Base-by-base conservation (phyloP, 2,888 invertebrate species). In the Phortica okadai region DNA sequence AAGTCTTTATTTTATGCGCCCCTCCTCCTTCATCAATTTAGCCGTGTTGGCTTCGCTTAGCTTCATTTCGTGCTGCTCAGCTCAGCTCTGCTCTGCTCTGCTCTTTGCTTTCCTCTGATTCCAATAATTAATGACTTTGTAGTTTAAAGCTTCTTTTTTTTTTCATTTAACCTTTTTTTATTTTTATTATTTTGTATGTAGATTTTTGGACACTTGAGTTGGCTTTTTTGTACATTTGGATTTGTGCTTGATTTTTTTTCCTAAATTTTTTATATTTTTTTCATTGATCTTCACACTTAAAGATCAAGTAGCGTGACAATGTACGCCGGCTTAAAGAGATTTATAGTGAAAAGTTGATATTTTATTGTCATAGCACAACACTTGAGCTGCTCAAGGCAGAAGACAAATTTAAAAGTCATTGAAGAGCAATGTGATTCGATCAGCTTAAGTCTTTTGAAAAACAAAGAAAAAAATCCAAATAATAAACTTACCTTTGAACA, bases 401-500 rank as follows among this genome's bases (percentile, higher is more conserved):
- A 11, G 50, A 50, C 33, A 33, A 33, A 33, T 5, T 33, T 1
- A 33, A 33, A 4, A 33, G 33, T 33, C 33, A 33, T 21, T 21
- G 21, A 21, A 21, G 21, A 21, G 21, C 21, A 21, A 21, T 33
- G 33, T 33, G 33, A 33, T 33, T 33, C 33, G 33, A 33, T 33
- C 33, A 33, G 33, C 33, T 33, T 33, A 33, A 33, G 33, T 33
- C 33, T 33, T 33, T 33, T 33, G 33, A 33, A 33, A 33, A 33
- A 4, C 33, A 8, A 21, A 16, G 6, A 59, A 59, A 44, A 69
- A 8, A 50, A 45, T 21, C 11, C 6, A 42, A 67, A 41, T 69
- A 14, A 72, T 14, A 1, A 1, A 89, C 93, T 92, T 92, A 96
- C 96, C 94, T 96, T 96, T 82, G 95, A 94, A 90, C 97, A 97